A percentile compares a stretch with the other conserved stretches of the same genome.
Conservation (phyloP, 2,797 vertebrate genomes). For the Heterohyrax brucei region DNA sequence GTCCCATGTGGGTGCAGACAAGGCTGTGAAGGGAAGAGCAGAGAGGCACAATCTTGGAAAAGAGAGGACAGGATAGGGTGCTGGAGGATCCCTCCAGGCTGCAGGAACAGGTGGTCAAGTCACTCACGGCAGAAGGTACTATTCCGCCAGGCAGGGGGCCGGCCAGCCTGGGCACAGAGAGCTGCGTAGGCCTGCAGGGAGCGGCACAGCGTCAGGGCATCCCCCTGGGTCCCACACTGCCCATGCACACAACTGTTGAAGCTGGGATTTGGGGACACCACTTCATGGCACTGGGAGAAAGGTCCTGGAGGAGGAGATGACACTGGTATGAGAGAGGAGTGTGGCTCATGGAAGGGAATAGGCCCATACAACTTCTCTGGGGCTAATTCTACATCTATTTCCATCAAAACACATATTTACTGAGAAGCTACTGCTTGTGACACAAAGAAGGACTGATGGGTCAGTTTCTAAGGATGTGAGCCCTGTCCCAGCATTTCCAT, state of each 20-base stretch:
- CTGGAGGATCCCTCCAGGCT: not conserved
- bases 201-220: constrained; percentile 91
- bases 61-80: not conserved
- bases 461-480: not conserved
- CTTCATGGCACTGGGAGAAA: constrained; percentile 92
- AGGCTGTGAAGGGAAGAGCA: not conserved
- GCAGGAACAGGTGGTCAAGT: not conserved
- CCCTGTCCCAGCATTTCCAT: not conserved
- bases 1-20: too few relatives aligned
- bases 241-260: constrained; percentile 93
- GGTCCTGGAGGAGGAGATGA: constrained; percentile 88
- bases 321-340: not conserved
- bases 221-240: constrained; percentile 92
- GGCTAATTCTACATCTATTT: not conserved
- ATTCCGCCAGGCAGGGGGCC: constrained; percentile 91
- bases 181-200: constrained; percentile 93
- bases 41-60: not conserved
- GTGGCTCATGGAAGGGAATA: not conserved
- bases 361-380: not conserved
- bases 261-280: constrained; percentile 89
- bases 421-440: not conserved
- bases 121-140: constrained; percentile 94
- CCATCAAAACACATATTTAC: not conserved
- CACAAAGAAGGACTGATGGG: not conserved
- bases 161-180: constrained; percentile 92